Conservation (phyloP, 2,797 vertebrate species). For the Muraenolepis orangiensis region DNA sequence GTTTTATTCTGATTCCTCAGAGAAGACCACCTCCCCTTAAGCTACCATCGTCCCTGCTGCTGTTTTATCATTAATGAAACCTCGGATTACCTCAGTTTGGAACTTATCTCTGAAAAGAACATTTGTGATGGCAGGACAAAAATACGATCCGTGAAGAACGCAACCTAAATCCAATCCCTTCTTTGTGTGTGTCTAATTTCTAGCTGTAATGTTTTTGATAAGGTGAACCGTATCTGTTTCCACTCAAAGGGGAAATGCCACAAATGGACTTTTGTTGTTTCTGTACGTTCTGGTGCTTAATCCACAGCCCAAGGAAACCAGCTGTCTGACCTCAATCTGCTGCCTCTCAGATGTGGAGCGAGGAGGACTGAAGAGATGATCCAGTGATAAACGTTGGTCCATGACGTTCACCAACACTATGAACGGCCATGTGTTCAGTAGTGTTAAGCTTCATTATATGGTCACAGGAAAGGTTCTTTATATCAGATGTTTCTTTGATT, state of each 20-base stretch:
- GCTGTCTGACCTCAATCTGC: slow-evolving; percentile 26
- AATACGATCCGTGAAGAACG: slow-evolving; percentile 40
- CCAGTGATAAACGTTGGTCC: too few species aligned
- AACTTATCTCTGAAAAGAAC: slow-evolving; percentile 82
- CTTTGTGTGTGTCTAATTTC: slow-evolving; percentile 38
- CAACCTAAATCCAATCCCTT: slow-evolving; percentile 7
- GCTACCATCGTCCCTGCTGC: slow-evolving; percentile 63
- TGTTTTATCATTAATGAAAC: slow-evolving; percentile 73
- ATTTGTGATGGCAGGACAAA: slow-evolving; percentile 68
- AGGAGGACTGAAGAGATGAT: too few species aligned
- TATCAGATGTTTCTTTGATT: not conserved
- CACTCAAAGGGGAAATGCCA: slow-evolving; percentile 56
- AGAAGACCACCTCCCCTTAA: slow-evolving; percentile 33
- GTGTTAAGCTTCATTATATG: too few species aligned
- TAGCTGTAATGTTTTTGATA: slow-evolving; percentile 50
- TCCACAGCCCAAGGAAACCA: slow-evolving; percentile 1
- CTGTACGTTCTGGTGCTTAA: slow-evolving; percentile 15
- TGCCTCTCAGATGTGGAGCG: slow-evolving; percentile 20
- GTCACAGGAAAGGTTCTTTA: too few species aligned
- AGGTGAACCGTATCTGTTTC: slow-evolving; percentile 34
- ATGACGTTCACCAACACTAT: too few species aligned
- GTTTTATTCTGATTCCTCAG: slow-evolving; percentile 14
- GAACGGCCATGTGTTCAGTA: too few species aligned
- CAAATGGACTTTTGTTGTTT: slow-evolving; percentile 34
- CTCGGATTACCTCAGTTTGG: slow-evolving; percentile 88